A percentile compares a stretch with the other conserved stretches of the same genome.
Conservation (phyloP, 2,797 vertebrate species). For the Paramormyrops hopkinsi region DNA sequence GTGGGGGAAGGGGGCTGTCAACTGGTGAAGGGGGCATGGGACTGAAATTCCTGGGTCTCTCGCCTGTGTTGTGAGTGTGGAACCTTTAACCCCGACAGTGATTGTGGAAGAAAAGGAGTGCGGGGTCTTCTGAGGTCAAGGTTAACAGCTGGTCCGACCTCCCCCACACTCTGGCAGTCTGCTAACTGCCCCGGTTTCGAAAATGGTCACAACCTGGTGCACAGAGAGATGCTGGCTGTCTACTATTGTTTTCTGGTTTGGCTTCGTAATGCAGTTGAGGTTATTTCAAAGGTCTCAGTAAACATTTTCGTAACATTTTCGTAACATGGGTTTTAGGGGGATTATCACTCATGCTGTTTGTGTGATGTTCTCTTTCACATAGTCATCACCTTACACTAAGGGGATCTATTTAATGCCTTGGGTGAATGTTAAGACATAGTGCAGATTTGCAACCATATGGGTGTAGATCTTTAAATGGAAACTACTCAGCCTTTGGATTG, state of each 20-base stretch:
- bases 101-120: neutral
- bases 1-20: neutral
- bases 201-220: neutral
- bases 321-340: neutral
- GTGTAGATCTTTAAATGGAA: conserved; percentile 6
- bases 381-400: neutral
- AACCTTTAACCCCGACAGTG: neutral
- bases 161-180: neutral
- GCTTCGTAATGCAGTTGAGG: neutral
- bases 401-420: neutral
- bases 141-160: neutral
- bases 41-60: neutral
- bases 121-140: neutral
- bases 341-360: neutral
- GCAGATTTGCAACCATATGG: neutral
- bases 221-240: neutral
- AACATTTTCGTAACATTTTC: neutral
- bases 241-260: neutral
- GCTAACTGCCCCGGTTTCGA: neutral
- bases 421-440: neutral
- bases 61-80: neutral
- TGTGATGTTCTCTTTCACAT: neutral
- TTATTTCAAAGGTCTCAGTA: neutral
- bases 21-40: neutral
- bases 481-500: neutral